Evolutionary conservation across 2,888 invertebrate species (phyloP), one percentile per base, ranked within the genome.

Genomic region (Atrina japonica): DNA sequence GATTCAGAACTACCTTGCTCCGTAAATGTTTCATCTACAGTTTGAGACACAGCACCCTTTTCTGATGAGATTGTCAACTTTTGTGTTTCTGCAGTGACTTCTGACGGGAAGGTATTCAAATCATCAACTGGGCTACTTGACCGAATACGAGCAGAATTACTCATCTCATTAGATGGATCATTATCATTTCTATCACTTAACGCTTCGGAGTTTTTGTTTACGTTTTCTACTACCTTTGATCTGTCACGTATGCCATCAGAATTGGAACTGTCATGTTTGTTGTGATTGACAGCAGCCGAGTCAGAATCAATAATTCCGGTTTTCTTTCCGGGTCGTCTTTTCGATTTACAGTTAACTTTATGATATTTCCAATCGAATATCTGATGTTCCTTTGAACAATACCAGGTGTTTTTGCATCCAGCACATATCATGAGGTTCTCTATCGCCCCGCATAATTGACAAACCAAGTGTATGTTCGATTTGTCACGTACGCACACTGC

Each of bases 331-430:
- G 21, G 30, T 47, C 40, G 45, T 55, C 25, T 35, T 55, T 25
- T 55, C 29, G 41, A 70, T 45, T 76, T 78, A 59, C 86, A 87
- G n/a, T 60, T 59, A 43, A 66, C 66, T 70, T 86, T 87, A 72
- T 89, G 89, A 23, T 73, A 69, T 49, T 82, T 80, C 89, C 89
- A 89, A 60, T 88, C 83, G 9, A 74, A 71, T 61, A 77, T 80
- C 69, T 89, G 89, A 64, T 89, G 89, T 25, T 85, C 86, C 66
- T 81, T 87, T 27, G 83, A 78, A 72, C 89, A 89, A 77, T 89
- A 89, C 80, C 83, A 86, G 7, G 85, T 77, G 45, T 71, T 75
- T 60, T 80, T 77, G 76, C 89, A 89, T 16, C 84, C 81, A 5
- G 81, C 77, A 80, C 89, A 89, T 40, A 88, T 64, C 69, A 84